Conservation (phyloP, 2,888 invertebrate species). For the Melolontha melolontha region DNA sequence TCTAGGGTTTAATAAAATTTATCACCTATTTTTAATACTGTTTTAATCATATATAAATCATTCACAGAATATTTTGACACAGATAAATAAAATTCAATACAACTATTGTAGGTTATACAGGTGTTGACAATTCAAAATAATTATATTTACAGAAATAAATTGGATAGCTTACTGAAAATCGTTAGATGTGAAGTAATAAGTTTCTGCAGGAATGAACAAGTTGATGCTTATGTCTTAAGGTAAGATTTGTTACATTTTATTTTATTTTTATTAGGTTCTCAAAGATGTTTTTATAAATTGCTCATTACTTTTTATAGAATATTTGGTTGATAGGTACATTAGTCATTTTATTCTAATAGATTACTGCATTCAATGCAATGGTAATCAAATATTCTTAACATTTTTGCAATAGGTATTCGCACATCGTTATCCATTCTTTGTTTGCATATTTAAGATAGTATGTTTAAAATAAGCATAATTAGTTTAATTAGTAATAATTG, state of each 20-base stretch:
- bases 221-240: constrained; percentile 97
- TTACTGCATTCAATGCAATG: no score
- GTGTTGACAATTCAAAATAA: constrained; percentile 33
- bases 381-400: no score
- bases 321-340: no score
- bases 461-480: no score
- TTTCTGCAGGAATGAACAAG: constrained; percentile 85
- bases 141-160: constrained; percentile 77
- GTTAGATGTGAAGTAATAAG: constrained; percentile 98
- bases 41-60: not conserved
- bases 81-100: constrained; percentile 5
- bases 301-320: no score
- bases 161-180: constrained; percentile 89
- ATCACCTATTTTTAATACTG: no score
- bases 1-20: constrained; percentile 1
- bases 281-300: not conserved
- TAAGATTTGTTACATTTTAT: constrained; percentile 68
- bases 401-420: no score
- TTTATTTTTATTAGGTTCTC: constrained; percentile 16
- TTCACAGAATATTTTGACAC: constrained; percentile 2
- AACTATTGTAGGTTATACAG: constrained; percentile 33
- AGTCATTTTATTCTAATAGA: no score
- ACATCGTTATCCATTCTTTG: no score
- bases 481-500: no score
- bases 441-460: no score